phyloP scores from a whole-genome alignment of 2,888 invertebrate species.

The Protonemura montana region DNA sequence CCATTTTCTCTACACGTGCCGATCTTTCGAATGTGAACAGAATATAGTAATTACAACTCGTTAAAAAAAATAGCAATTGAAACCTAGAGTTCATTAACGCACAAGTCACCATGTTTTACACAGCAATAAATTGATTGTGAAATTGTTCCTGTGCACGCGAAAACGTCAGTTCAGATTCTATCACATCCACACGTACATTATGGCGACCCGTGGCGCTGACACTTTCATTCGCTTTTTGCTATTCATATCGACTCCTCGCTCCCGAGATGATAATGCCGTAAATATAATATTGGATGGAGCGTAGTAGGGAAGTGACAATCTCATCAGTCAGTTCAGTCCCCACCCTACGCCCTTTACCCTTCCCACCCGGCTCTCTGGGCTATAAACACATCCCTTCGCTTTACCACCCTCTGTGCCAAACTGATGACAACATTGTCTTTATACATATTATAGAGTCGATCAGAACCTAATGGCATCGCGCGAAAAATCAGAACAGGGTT shows the following conservation, averaged over 20 bases:
- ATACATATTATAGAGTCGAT: neutral
- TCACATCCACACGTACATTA: neutral
- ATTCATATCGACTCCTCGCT: conserved; percentile 28
- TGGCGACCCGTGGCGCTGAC: conserved; percentile 9
- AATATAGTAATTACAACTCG: neutral
- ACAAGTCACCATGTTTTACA: neutral
- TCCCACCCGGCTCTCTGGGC: neutral
- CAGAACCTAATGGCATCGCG: conserved; percentile 24
- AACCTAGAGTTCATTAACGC: neutral
- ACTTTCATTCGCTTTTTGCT: conserved; percentile 36
- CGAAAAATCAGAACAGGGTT: neutral
- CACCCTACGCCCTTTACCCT: conserved; percentile 32
- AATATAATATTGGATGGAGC: conserved; percentile 13
- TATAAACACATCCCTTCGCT: conserved; percentile 39
- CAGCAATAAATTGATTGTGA: conserved; percentile 20
- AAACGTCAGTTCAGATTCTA: neutral
- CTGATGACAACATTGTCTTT: conserved; percentile 33
- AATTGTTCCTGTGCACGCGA: neutral
- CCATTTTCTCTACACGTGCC: neutral
- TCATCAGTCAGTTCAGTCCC: conserved; percentile 34
- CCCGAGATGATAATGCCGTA: conserved; percentile 35
- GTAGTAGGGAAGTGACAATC: conserved; percentile 39
- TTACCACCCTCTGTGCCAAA: conserved; percentile 32
- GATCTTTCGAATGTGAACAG: neutral
- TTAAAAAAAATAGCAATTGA: conserved; percentile 2